These are phyloP conservation scores for Phalloptychus januarius DNA, from an alignment of 2,797 vertebrate genomes.

Conservation along the genomic window DNA sequence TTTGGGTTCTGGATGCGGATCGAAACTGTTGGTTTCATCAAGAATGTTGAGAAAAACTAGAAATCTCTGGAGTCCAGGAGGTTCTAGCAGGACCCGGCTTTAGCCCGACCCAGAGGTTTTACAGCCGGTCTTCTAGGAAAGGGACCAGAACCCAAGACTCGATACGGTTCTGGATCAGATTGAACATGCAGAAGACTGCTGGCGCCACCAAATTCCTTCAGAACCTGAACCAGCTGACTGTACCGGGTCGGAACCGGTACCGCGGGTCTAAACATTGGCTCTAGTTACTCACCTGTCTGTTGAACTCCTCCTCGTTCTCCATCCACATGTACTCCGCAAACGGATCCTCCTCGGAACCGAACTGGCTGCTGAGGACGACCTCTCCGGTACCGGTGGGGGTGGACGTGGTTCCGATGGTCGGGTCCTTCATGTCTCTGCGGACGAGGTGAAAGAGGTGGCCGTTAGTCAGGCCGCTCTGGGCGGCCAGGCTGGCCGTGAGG, in stretches of 20 bases:
- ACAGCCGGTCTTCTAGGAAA: neutral
- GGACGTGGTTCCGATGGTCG: slow-evolving; percentile 84
- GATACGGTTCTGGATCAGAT: neutral
- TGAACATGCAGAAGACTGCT: too few species aligned
- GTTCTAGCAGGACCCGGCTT: neutral
- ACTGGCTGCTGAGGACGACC: slow-evolving; percentile 85
- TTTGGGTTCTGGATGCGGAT: neutral
- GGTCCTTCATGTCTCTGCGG: slow-evolving; percentile 82
- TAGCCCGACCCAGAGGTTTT: too few species aligned
- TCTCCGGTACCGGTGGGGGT: slow-evolving; percentile 82
- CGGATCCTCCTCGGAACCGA: slow-evolving; percentile 87
- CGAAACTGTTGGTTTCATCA: too few species aligned
- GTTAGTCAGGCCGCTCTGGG: neutral
- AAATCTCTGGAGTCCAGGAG: neutral
- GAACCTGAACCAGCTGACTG: neutral
- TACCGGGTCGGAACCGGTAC: neutral
- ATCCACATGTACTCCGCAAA: slow-evolving; percentile 97
- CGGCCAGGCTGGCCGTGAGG: slow-evolving; percentile 13
- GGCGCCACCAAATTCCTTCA: neutral
- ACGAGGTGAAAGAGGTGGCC: neutral
- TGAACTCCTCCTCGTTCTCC: slow-evolving; percentile 95
- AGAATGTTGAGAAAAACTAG: too few species aligned
- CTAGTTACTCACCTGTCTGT: slow-evolving; percentile 83
- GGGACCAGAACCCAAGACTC: neutral
- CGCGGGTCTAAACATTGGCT: neutral